Base-by-base conservation (phyloP, 2,797 vertebrate species). In the Rhinoraja longicauda region DNA sequence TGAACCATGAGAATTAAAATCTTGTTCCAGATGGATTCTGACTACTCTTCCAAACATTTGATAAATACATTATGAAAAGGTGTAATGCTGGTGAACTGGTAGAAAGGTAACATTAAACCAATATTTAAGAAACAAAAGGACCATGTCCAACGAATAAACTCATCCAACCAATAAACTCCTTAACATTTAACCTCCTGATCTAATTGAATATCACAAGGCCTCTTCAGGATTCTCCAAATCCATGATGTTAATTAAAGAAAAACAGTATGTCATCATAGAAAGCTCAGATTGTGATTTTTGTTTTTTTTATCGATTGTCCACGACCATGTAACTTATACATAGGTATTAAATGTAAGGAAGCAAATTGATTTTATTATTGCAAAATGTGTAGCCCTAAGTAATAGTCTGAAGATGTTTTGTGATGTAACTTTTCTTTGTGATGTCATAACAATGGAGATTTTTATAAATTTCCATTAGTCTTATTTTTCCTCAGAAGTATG, bases 401-500 rank as follows among this genome's bases (percentile, higher is more conserved):
- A 73, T 73, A 10, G 29, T 70, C 26, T 92, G 90, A 92, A 92
- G 90, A 9, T 29, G 70, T 70, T 92, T 92, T 92, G 90, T 92
- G 90, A 92, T 92, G 70, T n/a, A 75, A 24, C 5, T 45, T 53
- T 21, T 12, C 90, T 53, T 92, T 92, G 70, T 92, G 90, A 92
- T 53, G 39, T 92, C 90, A 92, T 70, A 75, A 72, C 70, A 45
- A 45, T 70, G 39, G 90, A 17, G 21, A 75, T 45, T 2, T 70
- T 19, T 45, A 26, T 53, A 53, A 4, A 45, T 92, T 75, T 92
- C 90, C 70, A 67, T 67, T 72, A 70, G 70, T 92, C 32, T 75
- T 73, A 45, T 75, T 75, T 92, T 92, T 75, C 70, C 24, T 10
- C 88, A 72, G 10, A 92, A 91, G 45, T 72, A 91, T 53, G 70